phyloP scores from a whole-genome alignment of 2,888 invertebrate genomes.

The Thalpophila matura region DNA sequence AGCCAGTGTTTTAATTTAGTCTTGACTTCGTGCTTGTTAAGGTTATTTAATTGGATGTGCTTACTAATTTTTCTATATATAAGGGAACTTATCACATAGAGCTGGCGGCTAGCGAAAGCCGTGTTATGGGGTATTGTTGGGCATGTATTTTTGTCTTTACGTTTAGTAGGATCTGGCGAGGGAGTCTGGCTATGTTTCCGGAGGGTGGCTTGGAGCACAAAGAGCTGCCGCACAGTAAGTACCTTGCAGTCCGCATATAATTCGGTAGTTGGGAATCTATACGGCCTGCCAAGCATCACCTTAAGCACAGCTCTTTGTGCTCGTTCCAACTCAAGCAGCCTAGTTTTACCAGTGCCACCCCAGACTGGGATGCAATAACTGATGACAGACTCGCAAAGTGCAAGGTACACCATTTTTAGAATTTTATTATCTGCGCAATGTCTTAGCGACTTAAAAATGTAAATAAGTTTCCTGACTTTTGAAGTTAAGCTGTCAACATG shows the following conservation, averaged over 20 bases:
- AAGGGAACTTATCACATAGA: background rate
- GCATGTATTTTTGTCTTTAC: constrained; percentile 2
- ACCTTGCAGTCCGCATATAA: background rate
- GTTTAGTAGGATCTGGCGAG: background rate
- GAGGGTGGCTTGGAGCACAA: background rate
- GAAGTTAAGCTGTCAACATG: background rate
- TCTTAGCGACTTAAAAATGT: background rate
- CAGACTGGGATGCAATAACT: background rate
- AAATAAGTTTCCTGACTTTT: background rate
- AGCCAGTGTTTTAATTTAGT: background rate
- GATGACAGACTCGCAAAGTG: background rate
- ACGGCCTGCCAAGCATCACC: constrained; percentile 10
- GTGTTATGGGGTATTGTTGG: background rate
- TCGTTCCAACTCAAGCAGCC: too few relatives aligned
- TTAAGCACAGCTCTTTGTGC: constrained; percentile 15
- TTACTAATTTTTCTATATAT: background rate
- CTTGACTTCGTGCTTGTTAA: background rate
- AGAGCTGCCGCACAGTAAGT: constrained; percentile 8
- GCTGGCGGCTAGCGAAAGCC: background rate
- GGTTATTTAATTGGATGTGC: background rate
- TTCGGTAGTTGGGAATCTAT: constrained; percentile 10
- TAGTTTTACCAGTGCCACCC: too few relatives aligned
- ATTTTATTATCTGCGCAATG: background rate
- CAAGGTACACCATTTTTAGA: background rate
- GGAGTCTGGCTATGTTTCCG: background rate